Evolutionary conservation across 2,797 vertebrate species (phyloP).

Genomic region (Bufotes viridis): DNA sequence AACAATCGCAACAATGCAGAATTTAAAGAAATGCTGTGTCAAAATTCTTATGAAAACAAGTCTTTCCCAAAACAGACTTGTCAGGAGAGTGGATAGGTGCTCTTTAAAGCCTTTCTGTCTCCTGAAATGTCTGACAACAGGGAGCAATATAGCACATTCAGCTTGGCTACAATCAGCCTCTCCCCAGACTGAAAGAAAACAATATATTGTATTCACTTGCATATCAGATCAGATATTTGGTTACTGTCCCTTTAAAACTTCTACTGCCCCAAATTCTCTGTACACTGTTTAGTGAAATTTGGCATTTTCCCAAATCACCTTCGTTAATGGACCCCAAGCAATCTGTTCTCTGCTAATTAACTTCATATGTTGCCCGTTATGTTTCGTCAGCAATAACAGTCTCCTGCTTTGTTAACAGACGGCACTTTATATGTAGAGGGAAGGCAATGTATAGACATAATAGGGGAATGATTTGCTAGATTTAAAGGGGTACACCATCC

Average conservation of each 20-base stretch:
- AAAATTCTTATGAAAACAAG: too few relatives aligned
- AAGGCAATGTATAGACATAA: neutral
- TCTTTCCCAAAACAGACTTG: too few relatives aligned
- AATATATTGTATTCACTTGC: neutral
- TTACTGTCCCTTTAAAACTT: neutral
- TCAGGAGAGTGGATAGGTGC: too few relatives aligned
- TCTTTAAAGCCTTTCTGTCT: neutral
- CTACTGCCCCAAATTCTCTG: neutral
- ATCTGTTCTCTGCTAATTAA: constrained; percentile 52
- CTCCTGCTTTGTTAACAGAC: constrained; percentile 23
- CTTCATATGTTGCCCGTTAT: constrained; percentile 43
- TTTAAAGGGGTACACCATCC: neutral
- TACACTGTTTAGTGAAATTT: constrained; percentile 17
- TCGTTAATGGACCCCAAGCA: constrained; percentile 43
- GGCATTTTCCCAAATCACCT: constrained; percentile 47
- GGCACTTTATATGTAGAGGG: neutral
- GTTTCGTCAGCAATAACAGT: constrained; percentile 28
- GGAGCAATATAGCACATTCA: neutral
- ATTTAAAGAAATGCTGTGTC: too few relatives aligned
- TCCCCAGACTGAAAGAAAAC: neutral
- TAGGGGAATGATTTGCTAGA: neutral
- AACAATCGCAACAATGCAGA: too few relatives aligned
- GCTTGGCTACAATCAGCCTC: neutral
- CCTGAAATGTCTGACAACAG: neutral
- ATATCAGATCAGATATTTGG: neutral